These are phyloP conservation scores for Solea solea DNA, from an alignment of 2,113 vertebrate species.

Conservation along the genomic window DNA sequence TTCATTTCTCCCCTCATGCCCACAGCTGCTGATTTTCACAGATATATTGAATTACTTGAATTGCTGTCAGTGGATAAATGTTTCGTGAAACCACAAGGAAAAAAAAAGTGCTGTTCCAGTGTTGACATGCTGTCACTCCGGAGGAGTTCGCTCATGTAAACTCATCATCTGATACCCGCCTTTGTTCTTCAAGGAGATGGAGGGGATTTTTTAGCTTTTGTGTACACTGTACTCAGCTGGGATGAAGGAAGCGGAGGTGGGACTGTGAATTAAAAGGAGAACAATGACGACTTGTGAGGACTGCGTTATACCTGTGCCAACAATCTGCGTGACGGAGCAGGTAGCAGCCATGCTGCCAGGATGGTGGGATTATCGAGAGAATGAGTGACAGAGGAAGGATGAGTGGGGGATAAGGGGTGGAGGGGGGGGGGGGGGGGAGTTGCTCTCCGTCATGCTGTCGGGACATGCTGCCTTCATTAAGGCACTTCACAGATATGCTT, in stretches of 20 bases:
- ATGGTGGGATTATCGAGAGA: conserved; percentile 30
- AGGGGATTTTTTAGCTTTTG: conserved; percentile 65
- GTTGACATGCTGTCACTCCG: conserved; percentile 44
- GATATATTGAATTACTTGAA: conserved; percentile 37
- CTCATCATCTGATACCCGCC: conserved; percentile 58
- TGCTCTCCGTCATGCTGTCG: conserved; percentile 66
- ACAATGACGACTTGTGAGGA: conserved; percentile 70
- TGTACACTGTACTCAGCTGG: conserved; percentile 39
- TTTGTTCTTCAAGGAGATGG: conserved; percentile 58
- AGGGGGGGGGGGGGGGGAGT: conserved; percentile 5
- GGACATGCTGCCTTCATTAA: conserved; percentile 68
- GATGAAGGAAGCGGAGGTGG: conserved; percentile 16
- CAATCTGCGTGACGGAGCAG: conserved; percentile 42
- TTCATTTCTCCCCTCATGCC: neutral
- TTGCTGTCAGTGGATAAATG: conserved; percentile 36
- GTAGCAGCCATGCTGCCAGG: conserved; percentile 33
- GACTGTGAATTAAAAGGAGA: conserved; percentile 54
- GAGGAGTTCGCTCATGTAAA: conserved; percentile 57
- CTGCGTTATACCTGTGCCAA: conserved; percentile 48
- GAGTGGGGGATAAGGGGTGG: neutral
- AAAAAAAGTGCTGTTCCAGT: conserved; percentile 36
- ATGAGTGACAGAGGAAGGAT: conserved; percentile 30
- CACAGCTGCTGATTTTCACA: conserved; percentile 25
- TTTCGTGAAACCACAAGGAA: conserved; percentile 27
- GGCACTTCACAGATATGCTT: conserved; percentile 64